Conservation (phyloP, 2,888 invertebrate genomes). For the Kryphioiulus occultus region DNA sequence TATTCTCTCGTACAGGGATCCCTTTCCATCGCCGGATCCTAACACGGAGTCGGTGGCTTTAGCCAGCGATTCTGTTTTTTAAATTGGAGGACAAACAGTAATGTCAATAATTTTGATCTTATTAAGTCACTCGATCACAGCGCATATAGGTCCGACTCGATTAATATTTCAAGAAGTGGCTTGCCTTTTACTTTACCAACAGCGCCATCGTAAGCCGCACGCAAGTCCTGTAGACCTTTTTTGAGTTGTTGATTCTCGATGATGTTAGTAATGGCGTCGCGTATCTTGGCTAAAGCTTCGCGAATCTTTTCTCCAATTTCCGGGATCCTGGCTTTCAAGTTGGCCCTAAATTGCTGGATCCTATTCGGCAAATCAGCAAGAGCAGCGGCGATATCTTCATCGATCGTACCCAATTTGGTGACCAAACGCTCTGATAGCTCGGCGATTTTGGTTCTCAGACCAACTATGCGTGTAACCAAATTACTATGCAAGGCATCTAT, state of each 20-base stretch:
- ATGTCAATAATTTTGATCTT: background rate
- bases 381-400: background rate
- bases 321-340: conserved; percentile 44
- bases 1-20: conserved; percentile 41
- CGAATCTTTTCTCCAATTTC: conserved; percentile 46
- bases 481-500: background rate
- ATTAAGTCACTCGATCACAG: too few relatives aligned
- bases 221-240: conserved; percentile 13
- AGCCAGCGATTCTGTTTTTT: background rate
- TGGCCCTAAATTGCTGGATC: conserved; percentile 40
- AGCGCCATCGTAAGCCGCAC: background rate
- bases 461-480: background rate
- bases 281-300: background rate
- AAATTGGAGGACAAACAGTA: background rate
- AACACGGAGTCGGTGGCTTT: background rate
- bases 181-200: conserved; percentile 41
- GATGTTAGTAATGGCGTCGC: background rate
- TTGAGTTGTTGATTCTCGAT: conserved; percentile 43
- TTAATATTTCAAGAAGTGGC: background rate
- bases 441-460: background rate
- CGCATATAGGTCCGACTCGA: background rate
- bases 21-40: background rate
- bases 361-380: conserved; percentile 41
- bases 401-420: background rate
- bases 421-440: background rate